Evolutionary conservation across 2,113 vertebrate genomes (phyloP), one percentile per base, ranked within the genome.

Genomic region (Leptobrachium leishanense): DNA sequence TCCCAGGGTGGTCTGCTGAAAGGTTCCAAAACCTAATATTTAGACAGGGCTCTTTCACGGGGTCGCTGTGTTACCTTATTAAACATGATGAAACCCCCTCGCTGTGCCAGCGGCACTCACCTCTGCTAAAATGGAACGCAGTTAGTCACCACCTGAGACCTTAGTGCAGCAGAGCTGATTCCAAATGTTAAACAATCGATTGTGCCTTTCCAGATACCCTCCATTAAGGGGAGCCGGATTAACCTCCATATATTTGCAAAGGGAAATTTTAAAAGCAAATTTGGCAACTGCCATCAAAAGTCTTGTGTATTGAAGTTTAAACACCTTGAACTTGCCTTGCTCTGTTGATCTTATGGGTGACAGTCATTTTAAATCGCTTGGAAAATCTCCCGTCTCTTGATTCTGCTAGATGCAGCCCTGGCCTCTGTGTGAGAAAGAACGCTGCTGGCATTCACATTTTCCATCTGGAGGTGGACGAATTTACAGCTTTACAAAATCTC

Each of bases 261-360:
- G 88, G 84, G 85, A 84, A 88, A 82, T 84, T 89, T 31, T 93
- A 92, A 94, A 93, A 92, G 91, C 88, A 89, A 89, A 92, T 88
- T 93, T 94, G 90, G 89, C 91, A 88, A 87, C 78, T 88, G 87
- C 83, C 88, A 92, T 87, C 85, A 87, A 88, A 88, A 44, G 54
- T 84, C 76, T 59, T 81, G 20, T 13, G 84, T 85, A 82, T 81
- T 83, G 85, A 87, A 89, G 88, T 89, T 88, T 85, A 90, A 85
- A 90, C 84, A 90, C 87, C 87, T 88, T 84, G 83, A 39, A 82
- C 76, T 88, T 5, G 84, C 82, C 84, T 86, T 88, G 85, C 85
- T 84, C 85, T 90, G 84, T 83, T 68, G 82, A 89, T 85, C 87
- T 90, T 90, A 88, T 80, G 83, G 88, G 83, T 91, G 88, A 89